phyloP scores from a whole-genome alignment of 2,888 invertebrate species.

The Spodoptera littoralis region DNA sequence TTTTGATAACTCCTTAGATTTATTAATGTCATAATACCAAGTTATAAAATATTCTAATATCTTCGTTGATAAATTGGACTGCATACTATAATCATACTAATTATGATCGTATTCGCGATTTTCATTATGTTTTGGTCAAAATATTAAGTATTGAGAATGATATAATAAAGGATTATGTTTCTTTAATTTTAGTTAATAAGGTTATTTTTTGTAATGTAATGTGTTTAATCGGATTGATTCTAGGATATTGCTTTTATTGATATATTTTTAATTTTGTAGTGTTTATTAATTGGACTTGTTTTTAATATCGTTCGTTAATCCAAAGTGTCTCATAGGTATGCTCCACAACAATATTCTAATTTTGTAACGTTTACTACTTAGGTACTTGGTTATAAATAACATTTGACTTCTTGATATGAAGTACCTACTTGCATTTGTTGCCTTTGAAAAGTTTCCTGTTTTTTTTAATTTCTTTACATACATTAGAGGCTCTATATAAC shows the following conservation, averaged over 20 bases:
- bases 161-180: slow-evolving; percentile 27
- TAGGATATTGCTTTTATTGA: slow-evolving; percentile 2
- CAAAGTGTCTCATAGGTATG: no score
- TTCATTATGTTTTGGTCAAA: slow-evolving; percentile 29
- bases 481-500: no score
- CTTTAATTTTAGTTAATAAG: slow-evolving; percentile 16
- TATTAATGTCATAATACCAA: slow-evolving; percentile 58
- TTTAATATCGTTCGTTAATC: background rate
- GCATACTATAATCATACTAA: slow-evolving; percentile 40
- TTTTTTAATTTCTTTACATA: no score
- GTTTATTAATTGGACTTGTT: slow-evolving; percentile 3
- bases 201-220: slow-evolving; percentile 9
- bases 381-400: no score
- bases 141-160: slow-evolving; percentile 31
- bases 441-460: no score
- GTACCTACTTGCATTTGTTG: no score
- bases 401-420: no score
- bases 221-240: slow-evolving; percentile 19
- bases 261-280: slow-evolving; percentile 3
- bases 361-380: no score
- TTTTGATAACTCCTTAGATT: slow-evolving; percentile 60
- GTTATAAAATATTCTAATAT: slow-evolving; percentile 44
- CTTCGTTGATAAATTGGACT: slow-evolving; percentile 43
- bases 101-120: slow-evolving; percentile 29
- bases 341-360: no score